phyloP scores from a whole-genome alignment of 2,113 vertebrate genomes.

The Alligator sinensis region DNA sequence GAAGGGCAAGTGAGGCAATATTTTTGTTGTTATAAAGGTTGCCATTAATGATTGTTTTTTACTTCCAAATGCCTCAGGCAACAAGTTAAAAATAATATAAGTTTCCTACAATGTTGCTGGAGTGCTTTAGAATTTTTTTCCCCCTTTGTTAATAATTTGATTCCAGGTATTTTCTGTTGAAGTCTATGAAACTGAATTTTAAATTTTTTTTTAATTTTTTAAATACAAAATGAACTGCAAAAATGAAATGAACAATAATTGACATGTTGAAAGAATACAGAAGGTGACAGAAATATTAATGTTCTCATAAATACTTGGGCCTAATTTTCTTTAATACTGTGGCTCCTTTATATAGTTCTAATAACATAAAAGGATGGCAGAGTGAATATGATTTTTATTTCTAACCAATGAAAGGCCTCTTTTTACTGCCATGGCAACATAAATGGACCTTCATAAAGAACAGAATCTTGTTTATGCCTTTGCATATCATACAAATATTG shows the following conservation, averaged over 20 bases:
- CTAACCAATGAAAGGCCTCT: neutral
- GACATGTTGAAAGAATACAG: too few species aligned
- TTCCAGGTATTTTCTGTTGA: too few species aligned
- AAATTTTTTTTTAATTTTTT: too few species aligned
- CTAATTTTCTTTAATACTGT: neutral
- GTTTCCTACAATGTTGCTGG: neutral
- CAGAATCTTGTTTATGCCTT: neutral
- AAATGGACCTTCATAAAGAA: neutral
- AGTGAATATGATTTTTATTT: neutral
- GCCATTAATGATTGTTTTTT: fast-evolving
- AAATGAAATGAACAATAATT: too few species aligned
- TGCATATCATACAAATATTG: neutral
- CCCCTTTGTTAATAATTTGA: neutral
- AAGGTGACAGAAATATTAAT: too few species aligned
- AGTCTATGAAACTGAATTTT: too few species aligned
- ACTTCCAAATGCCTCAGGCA: neutral
- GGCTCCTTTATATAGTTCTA: neutral
- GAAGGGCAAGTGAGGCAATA: neutral
- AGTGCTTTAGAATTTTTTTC: neutral
- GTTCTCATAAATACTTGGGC: too few species aligned
- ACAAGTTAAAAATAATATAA: neutral
- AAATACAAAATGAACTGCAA: too few species aligned
- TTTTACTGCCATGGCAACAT: neutral
- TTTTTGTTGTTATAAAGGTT: neutral
- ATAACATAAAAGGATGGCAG: neutral